Conservation (phyloP, 1,140 invertebrate genomes). For the Brachionus asplanchnoidis region DNA sequence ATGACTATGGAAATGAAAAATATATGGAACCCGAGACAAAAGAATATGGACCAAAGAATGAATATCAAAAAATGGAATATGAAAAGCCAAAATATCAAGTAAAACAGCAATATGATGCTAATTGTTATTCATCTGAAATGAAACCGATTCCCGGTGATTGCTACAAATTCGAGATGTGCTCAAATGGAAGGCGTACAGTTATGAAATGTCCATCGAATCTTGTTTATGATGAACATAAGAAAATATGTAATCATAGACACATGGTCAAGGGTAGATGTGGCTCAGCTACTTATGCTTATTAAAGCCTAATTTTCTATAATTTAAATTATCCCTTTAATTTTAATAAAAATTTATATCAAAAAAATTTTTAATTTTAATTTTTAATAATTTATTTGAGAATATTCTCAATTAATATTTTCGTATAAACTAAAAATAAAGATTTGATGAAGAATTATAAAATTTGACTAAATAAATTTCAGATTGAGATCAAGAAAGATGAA, state of each 20-base stretch:
- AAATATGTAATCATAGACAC: slow-evolving; percentile 23
- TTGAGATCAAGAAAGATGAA: too few species aligned
- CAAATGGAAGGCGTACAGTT: background rate
- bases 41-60: background rate
- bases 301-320: background rate
- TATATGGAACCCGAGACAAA: background rate
- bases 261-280: background rate
- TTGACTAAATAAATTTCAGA: too few species aligned
- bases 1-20: background rate
- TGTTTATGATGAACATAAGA: background rate
- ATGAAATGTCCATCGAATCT: background rate
- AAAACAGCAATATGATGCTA: background rate
- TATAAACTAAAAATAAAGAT: too few species aligned
- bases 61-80: background rate
- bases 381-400: too few species aligned
- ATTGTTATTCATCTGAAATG: slow-evolving; percentile 15
- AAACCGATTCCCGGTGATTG: background rate
- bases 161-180: background rate
- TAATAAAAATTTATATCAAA: too few species aligned
- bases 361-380: background rate
- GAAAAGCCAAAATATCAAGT: background rate
- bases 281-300: background rate
- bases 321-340: background rate
- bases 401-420: too few species aligned
- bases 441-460: too few species aligned